Evolutionary conservation across 2,797 vertebrate species (phyloP), one percentile per base, ranked within the genome.

Genomic region (Lepilemur ruficaudatus): DNA sequence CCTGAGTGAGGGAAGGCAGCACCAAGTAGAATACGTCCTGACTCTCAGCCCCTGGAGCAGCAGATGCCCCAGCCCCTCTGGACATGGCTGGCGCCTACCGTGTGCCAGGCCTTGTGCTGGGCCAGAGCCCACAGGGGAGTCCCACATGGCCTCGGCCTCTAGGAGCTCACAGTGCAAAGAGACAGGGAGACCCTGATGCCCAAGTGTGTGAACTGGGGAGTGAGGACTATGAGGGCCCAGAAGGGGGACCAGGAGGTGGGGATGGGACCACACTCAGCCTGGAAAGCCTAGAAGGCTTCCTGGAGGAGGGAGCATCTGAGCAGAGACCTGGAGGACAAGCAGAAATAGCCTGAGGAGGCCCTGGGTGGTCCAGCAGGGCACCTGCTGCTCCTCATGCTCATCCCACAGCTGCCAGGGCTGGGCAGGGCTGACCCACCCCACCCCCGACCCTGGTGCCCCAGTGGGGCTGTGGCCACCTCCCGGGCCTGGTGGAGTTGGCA

Each of bases 381-480:
- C 17, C 63, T 87, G 75, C 90, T 61, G 1, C 20, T 32, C 80
- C 35, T 65, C 30, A 15, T 63, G 69, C 50, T 95, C 88, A 85
- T 93, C 38, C 95, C 82, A 41, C 63, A 95, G 92, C 91, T 80
- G 84, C 92, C 88, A 69, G 84, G 69, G 35, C 89, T 69, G 22
- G 95, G 93, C 94, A 92, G 92, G 96, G 79, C 85, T 50, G 73
- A 90, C 73, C 63, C 57, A n/a, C 30, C 81, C 50, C 67, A 7
- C 65, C 46, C 5, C 55, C 50, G 59, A 7, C 65, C 46, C 5
- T 48, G 59, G 57, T 0, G 0, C 55, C 67, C 72, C 38, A 10
- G 50, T 4, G 0, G 43, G 43, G 46, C 93, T 92, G 88, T 82
- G 78, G 57, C 82, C 2, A 0, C 70, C 91, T 61, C 61, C 76